Conservation (phyloP, 2,113 vertebrate species). For the Falcunculus frontatus region DNA sequence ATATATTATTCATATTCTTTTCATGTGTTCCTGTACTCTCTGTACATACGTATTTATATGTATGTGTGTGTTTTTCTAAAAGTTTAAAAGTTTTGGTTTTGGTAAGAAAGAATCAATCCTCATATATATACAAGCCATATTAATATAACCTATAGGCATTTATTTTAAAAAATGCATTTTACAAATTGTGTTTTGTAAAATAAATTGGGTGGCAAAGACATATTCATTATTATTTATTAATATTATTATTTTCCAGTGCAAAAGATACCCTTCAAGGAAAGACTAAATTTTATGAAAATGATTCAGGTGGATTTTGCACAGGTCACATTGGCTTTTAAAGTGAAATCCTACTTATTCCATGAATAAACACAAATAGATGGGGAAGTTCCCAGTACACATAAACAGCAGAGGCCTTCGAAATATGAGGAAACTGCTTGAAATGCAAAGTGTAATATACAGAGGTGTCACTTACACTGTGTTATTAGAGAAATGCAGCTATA, state of each 20-base stretch:
- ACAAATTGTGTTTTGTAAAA: background rate
- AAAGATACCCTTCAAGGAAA: background rate
- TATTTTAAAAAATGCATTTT: background rate
- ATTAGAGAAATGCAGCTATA: background rate
- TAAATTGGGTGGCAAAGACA: background rate
- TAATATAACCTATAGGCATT: background rate
- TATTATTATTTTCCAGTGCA: background rate
- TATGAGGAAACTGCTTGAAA: slow-evolving; percentile 50
- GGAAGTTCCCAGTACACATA: slow-evolving; percentile 56
- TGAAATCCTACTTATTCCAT: background rate
- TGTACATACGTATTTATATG: fast-evolving
- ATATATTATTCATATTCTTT: background rate
- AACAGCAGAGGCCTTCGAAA: slow-evolving; percentile 63
- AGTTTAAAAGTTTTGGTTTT: background rate
- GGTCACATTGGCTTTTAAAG: background rate
- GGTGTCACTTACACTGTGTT: background rate
- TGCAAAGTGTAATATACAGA: slow-evolving; percentile 66
- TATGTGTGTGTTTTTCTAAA: background rate
- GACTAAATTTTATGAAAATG: background rate
- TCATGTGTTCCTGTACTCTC: background rate
- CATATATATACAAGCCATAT: background rate
- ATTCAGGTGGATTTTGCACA: background rate
- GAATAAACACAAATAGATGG: background rate
- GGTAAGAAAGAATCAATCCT: background rate
- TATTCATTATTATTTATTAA: background rate